These are phyloP conservation scores for Balaeniceps rex DNA, from an alignment of 2,113 vertebrate genomes.

Conservation along the genomic window DNA sequence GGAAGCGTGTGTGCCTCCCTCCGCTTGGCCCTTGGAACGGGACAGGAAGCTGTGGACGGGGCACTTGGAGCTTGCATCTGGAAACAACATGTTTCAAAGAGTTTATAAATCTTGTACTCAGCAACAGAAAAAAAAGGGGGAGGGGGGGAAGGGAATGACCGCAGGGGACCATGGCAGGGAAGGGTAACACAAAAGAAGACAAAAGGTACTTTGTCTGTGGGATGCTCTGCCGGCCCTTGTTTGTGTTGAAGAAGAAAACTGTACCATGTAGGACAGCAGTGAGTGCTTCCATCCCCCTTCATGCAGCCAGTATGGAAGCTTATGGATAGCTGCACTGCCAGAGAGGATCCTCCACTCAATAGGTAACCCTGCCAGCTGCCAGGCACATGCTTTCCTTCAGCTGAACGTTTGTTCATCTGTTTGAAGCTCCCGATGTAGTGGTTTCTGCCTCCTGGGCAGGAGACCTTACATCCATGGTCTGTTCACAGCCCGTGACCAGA, in stretches of 20 bases:
- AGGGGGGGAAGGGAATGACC: neutral
- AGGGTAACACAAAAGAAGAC: neutral
- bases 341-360: neutral
- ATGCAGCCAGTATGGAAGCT: neutral
- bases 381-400: accelerated
- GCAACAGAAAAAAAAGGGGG: neutral
- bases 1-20: constrained; percentile 44
- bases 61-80: constrained; percentile 66
- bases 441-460: neutral
- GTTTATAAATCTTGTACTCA: constrained; percentile 59
- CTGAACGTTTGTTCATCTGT: neutral
- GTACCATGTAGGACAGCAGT: neutral
- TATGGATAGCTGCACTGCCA: neutral
- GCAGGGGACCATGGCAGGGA: accelerated
- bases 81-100: constrained; percentile 73
- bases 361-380: neutral
- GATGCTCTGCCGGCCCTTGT: neutral
- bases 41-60: constrained; percentile 58
- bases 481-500: neutral
- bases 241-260: neutral
- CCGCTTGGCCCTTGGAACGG: neutral
- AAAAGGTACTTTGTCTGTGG: neutral
- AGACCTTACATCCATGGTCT: neutral
- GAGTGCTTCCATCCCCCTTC: neutral
- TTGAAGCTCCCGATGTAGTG: neutral